Conservation (phyloP, 2,888 invertebrate species). For the Aporophyla nigra region DNA sequence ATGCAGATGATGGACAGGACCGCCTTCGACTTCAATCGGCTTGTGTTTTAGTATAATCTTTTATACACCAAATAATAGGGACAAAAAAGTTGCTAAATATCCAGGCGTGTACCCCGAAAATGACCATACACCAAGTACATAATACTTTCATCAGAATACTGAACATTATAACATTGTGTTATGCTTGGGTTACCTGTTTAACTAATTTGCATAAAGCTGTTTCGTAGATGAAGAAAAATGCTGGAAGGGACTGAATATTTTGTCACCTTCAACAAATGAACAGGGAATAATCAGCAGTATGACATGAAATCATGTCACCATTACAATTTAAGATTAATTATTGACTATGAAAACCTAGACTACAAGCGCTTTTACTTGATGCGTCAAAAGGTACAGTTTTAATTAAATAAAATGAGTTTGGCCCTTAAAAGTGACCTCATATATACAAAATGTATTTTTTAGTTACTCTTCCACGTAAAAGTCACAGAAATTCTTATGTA, state of each 20-base stretch:
- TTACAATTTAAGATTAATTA: no score
- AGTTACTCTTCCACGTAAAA: no score
- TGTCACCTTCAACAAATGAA: not conserved
- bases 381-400: no score
- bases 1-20: no score
- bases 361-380: no score
- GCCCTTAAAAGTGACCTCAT: no score
- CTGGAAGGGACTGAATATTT: conserved; percentile 48
- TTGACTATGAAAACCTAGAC: no score
- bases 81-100: conserved; percentile 16
- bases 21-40: no score
- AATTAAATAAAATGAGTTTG: no score
- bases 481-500: no score
- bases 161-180: conserved; percentile 64
- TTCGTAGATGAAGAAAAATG: conserved; percentile 13
- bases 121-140: conserved; percentile 58
- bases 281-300: not conserved
- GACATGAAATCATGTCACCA: not conserved
- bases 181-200: conserved; percentile 63
- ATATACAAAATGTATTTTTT: no score
- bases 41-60: conserved; percentile 6
- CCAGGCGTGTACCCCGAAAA: conserved; percentile 39
- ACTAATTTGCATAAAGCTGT: conserved; percentile 69
- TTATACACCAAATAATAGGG: conserved; percentile 13
- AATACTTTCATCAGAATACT: conserved; percentile 60